These are phyloP conservation scores for Xylota segnis DNA, from an alignment of 2,888 invertebrate species.

Conservation along the genomic window DNA sequence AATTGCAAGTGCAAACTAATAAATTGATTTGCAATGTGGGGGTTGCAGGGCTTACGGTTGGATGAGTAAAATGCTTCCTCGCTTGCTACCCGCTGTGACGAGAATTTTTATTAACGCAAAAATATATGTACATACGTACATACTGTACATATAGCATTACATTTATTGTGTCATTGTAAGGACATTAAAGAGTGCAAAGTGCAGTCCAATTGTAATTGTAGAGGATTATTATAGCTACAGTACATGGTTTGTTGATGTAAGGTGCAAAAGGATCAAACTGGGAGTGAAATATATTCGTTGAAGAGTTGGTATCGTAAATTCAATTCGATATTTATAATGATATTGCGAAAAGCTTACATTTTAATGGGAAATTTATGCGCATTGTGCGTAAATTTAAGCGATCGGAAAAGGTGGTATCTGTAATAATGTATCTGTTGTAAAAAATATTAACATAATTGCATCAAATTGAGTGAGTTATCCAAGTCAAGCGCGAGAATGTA, in stretches of 20 bases:
- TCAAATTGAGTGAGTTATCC: constrained; percentile 5
- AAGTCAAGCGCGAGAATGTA: neutral
- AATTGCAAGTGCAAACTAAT: constrained; percentile 58
- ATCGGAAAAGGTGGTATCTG: neutral
- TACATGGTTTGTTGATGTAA: constrained; percentile 13
- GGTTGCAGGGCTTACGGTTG: constrained; percentile 17
- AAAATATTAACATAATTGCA: neutral
- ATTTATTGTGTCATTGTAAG: constrained; percentile 43
- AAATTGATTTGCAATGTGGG: constrained; percentile 57
- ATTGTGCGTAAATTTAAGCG: constrained; percentile 2
- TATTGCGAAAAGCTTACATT: constrained; percentile 42
- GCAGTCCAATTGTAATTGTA: constrained; percentile 46
- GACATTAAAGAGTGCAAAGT: constrained; percentile 50
- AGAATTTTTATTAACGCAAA: constrained; percentile 21
- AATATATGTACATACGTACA: neutral
- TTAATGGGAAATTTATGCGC: constrained; percentile 40
- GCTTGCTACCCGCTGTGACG: constrained; percentile 12
- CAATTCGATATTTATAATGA: constrained; percentile 59
- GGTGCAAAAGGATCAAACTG: constrained; percentile 19
- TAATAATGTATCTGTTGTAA: constrained; percentile 5
- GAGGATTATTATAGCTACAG: constrained; percentile 45
- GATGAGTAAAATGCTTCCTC: neutral
- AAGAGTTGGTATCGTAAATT: constrained; percentile 53
- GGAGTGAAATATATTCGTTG: constrained; percentile 7
- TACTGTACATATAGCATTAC: constrained; percentile 1